Percentiles rank a stretch among this genome's conserved stretches.
Evolutionary conservation across 2,113 vertebrate species (phyloP).

Genomic region (Fulica atra): DNA sequence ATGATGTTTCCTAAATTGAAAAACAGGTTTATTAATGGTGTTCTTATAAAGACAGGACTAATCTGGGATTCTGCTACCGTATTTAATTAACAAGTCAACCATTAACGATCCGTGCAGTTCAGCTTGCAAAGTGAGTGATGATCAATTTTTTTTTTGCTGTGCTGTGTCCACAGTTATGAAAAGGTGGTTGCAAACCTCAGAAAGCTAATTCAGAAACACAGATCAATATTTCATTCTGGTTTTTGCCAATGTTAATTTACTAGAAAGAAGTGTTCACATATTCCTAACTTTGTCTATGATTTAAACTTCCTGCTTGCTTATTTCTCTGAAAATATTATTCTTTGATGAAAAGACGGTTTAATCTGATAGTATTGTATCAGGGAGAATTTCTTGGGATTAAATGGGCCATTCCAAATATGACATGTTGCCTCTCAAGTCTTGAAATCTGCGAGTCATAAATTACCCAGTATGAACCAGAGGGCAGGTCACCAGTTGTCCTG

Average conservation of each 20-base stretch:
- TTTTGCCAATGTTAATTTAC: not conserved
- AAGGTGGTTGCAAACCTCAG: constrained; percentile 35
- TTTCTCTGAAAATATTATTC: not conserved
- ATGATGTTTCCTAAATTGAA: constrained; percentile 62
- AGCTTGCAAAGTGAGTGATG: constrained; percentile 29
- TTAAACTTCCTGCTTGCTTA: not conserved
- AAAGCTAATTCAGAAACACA: constrained; percentile 19
- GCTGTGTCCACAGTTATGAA: constrained; percentile 14
- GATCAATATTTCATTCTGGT: constrained; percentile 63
- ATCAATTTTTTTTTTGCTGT: constrained; percentile 46
- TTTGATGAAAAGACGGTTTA: not conserved
- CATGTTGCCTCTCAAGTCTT: not conserved
- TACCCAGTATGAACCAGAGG: not conserved
- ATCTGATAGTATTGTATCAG: not conserved
- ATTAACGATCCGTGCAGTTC: constrained; percentile 42
- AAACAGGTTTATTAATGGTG: constrained; percentile 58
- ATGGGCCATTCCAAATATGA: not conserved
- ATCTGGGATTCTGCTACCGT: constrained; percentile 58
- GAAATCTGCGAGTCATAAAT: not conserved
- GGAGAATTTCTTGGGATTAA: not conserved
- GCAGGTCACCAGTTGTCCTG: not conserved
- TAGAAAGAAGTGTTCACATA: not conserved
- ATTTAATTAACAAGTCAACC: constrained; percentile 70
- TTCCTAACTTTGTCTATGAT: not conserved
- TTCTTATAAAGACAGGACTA: constrained; percentile 28